Conservation (phyloP, 2,797 vertebrate genomes). For the Urocyon cinereoargenteus region DNA sequence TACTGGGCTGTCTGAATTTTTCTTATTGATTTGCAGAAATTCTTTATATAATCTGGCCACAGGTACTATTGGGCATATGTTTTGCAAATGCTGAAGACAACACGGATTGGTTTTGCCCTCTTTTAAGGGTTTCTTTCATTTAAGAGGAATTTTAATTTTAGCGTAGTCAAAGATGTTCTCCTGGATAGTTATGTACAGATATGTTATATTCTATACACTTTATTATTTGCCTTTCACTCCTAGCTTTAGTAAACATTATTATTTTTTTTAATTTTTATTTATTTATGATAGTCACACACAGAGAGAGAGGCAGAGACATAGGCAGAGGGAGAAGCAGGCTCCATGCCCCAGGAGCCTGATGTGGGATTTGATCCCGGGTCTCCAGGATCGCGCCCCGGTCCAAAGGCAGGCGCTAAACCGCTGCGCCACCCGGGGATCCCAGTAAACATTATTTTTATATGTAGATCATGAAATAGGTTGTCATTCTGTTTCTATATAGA, state of each 20-base stretch:
- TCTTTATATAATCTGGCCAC: neutral
- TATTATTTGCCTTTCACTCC: neutral
- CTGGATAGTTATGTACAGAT: neutral
- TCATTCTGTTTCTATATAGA: neutral
- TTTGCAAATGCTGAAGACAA: neutral
- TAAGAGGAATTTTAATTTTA: slow-evolving; percentile 4
- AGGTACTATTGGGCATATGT: no score
- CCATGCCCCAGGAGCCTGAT: no score
- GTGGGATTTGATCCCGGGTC: no score
- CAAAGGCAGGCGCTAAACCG: no score
- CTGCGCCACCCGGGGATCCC: no score
- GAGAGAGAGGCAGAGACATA: no score
- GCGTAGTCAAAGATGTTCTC: neutral
- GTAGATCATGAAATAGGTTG: neutral
- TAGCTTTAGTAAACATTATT: neutral
- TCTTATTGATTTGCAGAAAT: neutral
- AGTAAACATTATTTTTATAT: neutral
- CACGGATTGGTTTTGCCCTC: neutral
- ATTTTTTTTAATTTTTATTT: no score
- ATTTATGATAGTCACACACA: no score
- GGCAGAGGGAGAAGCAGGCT: no score
- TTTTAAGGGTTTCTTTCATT: neutral
- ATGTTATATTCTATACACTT: neutral
- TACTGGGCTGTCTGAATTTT: neutral
- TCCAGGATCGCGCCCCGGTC: no score